A percentile compares a stretch with the other conserved stretches of the same genome.
Evolutionary conservation across 2,113 vertebrate species (phyloP).

Genomic region (Phoxinus phoxinus): DNA sequence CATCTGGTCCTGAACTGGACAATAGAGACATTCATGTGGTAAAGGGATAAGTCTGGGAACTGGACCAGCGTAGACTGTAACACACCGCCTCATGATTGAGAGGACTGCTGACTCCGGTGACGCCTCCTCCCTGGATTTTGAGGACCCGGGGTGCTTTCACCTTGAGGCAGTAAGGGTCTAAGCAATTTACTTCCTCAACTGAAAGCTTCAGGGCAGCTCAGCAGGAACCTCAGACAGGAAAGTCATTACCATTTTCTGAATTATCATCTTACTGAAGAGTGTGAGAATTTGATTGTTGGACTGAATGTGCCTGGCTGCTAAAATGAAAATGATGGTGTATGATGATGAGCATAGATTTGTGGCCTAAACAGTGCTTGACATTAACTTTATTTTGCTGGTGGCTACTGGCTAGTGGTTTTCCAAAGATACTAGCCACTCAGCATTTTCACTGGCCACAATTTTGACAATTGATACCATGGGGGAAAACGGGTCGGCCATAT

Average conservation of each 20-base stretch:
- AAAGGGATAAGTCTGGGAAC: constrained; percentile 58
- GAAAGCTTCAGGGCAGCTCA: not conserved
- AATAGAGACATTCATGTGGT: constrained; percentile 64
- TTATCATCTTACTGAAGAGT: not conserved
- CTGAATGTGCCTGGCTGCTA: not conserved
- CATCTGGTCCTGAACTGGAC: constrained; percentile 58
- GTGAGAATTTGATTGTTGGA: not conserved
- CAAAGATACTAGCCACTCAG: too few species aligned
- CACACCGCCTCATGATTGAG: constrained; percentile 23
- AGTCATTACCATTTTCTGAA: constrained; percentile 5
- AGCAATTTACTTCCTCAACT: constrained; percentile 34
- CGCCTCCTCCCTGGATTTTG: not conserved
- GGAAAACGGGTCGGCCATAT: too few species aligned
- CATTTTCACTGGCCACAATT: too few species aligned
- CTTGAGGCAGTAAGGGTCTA: constrained; percentile 42
- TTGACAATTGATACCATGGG: too few species aligned
- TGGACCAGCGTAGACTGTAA: constrained; percentile 56
- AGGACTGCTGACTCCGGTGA: constrained; percentile 3
- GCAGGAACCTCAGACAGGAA: constrained; percentile 7
- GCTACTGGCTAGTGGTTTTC: too few species aligned
- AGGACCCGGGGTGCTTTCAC: constrained; percentile 38
- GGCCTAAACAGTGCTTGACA: too few species aligned
- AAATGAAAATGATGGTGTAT: not conserved
- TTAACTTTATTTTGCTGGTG: too few species aligned
- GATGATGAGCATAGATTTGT: not conserved